Percentiles rank a stretch among this genome's conserved stretches.
Evolutionary conservation across 2,797 vertebrate genomes (phyloP).

Genomic region (Hydrocynus forskahlii): DNA sequence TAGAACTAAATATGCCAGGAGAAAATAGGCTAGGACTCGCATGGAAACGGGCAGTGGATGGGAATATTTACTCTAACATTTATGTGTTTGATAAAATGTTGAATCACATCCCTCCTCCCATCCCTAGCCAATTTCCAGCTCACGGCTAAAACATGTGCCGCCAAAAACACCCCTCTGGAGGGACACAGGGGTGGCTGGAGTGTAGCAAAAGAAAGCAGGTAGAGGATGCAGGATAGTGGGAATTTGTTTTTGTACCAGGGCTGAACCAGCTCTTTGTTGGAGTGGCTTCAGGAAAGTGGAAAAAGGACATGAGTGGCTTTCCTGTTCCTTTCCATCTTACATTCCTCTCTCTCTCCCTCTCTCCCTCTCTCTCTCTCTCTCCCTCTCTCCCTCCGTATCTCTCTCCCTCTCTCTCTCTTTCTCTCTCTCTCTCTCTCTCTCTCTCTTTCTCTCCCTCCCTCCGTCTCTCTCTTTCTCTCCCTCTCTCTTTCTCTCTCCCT

Average conservation of each 20-base stretch:
- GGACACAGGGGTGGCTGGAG: constrained; percentile 46
- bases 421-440: background rate
- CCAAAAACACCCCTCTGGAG: constrained; percentile 44
- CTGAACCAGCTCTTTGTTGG: constrained; percentile 55
- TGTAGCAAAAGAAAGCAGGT: constrained; percentile 56
- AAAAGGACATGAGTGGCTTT: constrained; percentile 64
- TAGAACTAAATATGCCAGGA: too few species aligned
- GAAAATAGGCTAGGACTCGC: background rate
- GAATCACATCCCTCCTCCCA: constrained; percentile 43
- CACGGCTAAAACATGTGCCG: constrained; percentile 52
- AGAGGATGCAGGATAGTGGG: constrained; percentile 50
- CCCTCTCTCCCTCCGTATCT: background rate
- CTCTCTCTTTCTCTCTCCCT: too few species aligned
- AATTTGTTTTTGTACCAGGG: constrained; percentile 67
- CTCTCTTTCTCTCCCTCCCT: too few species aligned
- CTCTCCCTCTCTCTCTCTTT: constrained; percentile 4
- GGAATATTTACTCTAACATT: constrained; percentile 54
- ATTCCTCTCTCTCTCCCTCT: constrained; percentile 35
- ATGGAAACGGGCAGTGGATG: background rate
- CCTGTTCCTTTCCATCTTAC: constrained; percentile 42
- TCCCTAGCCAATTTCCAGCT: constrained; percentile 40
- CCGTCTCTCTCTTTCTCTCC: too few species aligned
- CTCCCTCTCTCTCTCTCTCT: background rate
- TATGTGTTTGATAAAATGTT: constrained; percentile 56
- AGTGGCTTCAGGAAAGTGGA: constrained; percentile 47